Base-by-base conservation (phyloP, 2,113 vertebrate species). In the Corythornis madagascariensis region DNA sequence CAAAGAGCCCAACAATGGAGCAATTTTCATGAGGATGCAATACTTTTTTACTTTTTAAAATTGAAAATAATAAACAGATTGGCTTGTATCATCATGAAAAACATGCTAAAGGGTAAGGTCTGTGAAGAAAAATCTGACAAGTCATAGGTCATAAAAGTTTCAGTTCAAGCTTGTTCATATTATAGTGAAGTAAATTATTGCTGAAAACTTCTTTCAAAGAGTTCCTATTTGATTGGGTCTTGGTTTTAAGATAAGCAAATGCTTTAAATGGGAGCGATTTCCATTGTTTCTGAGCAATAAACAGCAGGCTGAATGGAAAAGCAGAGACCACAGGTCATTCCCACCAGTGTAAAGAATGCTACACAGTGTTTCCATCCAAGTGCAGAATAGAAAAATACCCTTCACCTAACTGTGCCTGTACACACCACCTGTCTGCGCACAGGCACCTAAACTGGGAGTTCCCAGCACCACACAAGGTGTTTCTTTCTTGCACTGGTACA, bases 11-110 rank as follows among this genome's bases (percentile, higher is more conserved):
- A 95, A 69, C 82, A 88, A 84, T 94, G 92, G 95, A 95, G 83
- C 93, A 94, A 90, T 97, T 95, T 96, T 96, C 95, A 75, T 66
- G 76, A 92, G 61, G 85, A 94, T 94, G 92, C 77, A 22, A 89
- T 88, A 74, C 13, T 86, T 95, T 89, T 91, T 90, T 79, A 60
- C 73, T 82, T 71, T 94, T 86, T 93, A 0, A 92, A 94, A 93
- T 93, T 95, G 90, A 89, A 93, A 95, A 96, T 94, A 95, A 97
- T 94, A 96, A 95, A 94, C 92, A 95, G 93, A 89, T 95, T 96
- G 91, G 83, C 61, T 96, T 92, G 83, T 72, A 73, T 86, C 95
- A 89, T 95, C 73, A 28, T 86, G 90, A 97, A 96, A 95, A 96
- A 95, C 87, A 85, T 93, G 86, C 84, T 80, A 93, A 85, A 92